Base-by-base conservation (phyloP, 1,140 invertebrate genomes). In the Drosophila asahinai region DNA sequence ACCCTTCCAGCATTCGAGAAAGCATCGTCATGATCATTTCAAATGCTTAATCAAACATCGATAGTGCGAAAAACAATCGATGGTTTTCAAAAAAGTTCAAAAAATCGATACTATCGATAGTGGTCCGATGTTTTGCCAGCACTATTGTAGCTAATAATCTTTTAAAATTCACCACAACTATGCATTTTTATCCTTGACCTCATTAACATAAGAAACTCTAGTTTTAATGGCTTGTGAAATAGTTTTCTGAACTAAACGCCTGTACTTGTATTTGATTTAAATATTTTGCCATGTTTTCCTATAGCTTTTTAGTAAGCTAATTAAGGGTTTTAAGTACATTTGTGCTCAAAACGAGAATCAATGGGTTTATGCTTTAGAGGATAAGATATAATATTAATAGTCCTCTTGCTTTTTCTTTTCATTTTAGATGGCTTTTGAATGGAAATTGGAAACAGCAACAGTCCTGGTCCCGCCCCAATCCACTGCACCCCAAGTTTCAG, bases 401-500 rank as follows among this genome's bases (percentile, higher is more conserved):
- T 51, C 7, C 27, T 19, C 1, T 33, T 17, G 51, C 11, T 12
- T 33, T 52, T 17, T 36, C 5, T 12, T 33, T 4, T 15, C 11
- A 19, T 19, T 14, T 17, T 36, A 5, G 33, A 17, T 17, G n/a
- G 51, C 12, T 30, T 14, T 8, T 36, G 6, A 54, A 36, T 38
- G 14, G 33, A 7, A 15, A 33, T 61, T 64, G 36, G 25, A 64
- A 61, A 64, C 62, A 64, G 57, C 42, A 61, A 60, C 36, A 30
- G 38, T 62, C 43, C 1, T 30, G 17, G 27, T 19, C 55, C 25
- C 22, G 19, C 11, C 40, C 38, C 25, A 38, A 42, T 42, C 55
- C 55, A 45, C 45, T 72, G 68, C 65, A 70, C 49, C 67, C 17
- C 43, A 6, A 9, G 33, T 12, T 55, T 54, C 7, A 9, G 33